Conservation (phyloP, 35 echinoderm and acorn worm species). For the Strongylocentrotus purpuratus region DNA sequence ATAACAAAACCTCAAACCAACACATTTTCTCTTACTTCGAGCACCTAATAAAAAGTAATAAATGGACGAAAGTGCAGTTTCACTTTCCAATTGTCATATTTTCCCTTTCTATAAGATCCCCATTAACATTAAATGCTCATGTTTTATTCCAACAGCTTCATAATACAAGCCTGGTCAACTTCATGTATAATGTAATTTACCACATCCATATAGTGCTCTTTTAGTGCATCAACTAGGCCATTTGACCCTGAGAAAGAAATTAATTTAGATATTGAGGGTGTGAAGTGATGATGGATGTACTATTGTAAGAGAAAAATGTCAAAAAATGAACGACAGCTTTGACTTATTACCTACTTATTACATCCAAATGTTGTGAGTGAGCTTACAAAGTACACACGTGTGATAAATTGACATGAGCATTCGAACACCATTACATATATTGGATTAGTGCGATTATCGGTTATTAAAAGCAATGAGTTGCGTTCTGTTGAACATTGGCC, state of each 20-base stretch:
- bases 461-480: neutral
- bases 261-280: neutral
- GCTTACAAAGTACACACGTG: neutral
- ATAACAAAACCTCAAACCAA: neutral
- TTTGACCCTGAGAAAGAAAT: neutral
- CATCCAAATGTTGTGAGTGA: neutral
- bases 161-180: neutral
- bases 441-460: neutral
- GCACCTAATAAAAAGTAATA: neutral
- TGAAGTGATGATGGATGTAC: neutral
- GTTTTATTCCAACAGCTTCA: neutral
- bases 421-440: neutral
- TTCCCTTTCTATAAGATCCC: neutral
- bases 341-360: neutral
- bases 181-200: neutral
- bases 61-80: neutral
- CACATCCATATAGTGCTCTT: neutral
- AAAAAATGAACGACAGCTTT: neutral
- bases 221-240: neutral
- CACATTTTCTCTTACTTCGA: neutral
- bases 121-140: neutral
- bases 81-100: neutral
- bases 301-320: neutral
- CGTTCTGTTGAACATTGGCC: neutral
- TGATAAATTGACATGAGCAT: neutral